Conservation (phyloP, 2,888 invertebrate species). For the Apamea sordens region DNA sequence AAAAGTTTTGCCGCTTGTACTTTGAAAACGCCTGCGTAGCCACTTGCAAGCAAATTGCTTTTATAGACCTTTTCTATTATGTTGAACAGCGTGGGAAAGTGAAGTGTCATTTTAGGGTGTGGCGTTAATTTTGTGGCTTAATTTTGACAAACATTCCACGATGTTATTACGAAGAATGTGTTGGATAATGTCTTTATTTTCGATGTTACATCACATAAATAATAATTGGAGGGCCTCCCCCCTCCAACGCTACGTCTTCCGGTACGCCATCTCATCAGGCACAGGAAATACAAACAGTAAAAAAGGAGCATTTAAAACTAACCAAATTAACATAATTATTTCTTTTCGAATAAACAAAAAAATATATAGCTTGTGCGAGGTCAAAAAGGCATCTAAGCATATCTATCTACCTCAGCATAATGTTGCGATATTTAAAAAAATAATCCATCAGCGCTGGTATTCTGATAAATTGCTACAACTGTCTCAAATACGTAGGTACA, state of each 20-base stretch:
- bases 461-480: not conserved
- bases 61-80: slow-evolving; percentile 63
- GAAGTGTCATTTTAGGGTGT: slow-evolving; percentile 62
- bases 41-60: slow-evolving; percentile 63
- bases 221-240: too few relatives aligned
- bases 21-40: slow-evolving; percentile 42
- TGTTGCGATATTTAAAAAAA: too few relatives aligned
- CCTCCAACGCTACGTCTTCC: not conserved
- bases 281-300: not conserved
- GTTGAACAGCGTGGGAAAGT: slow-evolving; percentile 48
- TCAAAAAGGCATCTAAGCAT: not conserved
- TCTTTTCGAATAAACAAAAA: too few relatives aligned
- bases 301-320: too few relatives aligned
- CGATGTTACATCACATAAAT: not conserved
- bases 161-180: slow-evolving; percentile 18
- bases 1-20: slow-evolving; percentile 32
- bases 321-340: too few relatives aligned
- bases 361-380: too few relatives aligned
- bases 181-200: not conserved
- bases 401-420: too few relatives aligned
- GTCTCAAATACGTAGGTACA: not conserved
- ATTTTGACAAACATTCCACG: slow-evolving; percentile 52
- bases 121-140: slow-evolving; percentile 52
- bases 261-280: not conserved
- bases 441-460: not conserved